phyloP scores from a whole-genome alignment of 2,113 vertebrate genomes.

The Elgaria multicarinata region DNA sequence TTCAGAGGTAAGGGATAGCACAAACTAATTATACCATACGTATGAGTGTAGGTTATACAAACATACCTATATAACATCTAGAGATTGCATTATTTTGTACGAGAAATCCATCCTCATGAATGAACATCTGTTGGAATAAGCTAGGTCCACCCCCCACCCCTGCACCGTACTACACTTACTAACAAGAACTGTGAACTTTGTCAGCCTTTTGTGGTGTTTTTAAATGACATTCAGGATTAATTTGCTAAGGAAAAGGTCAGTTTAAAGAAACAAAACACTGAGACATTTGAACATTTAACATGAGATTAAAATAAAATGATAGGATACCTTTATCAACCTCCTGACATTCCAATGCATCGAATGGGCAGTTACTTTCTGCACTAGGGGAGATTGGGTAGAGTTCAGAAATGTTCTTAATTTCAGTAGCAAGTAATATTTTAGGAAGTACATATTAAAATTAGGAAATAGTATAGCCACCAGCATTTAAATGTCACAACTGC shows the following conservation, averaged over 20 bases:
- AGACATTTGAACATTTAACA: conserved; percentile 30
- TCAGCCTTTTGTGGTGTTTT: conserved; percentile 9
- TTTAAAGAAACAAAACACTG: neutral
- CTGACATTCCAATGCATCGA: conserved; percentile 21
- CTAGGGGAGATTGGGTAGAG: neutral
- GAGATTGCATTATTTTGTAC: conserved; percentile 34
- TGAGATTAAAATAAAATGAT: neutral
- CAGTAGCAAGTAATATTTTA: conserved; percentile 26
- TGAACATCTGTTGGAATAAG: conserved; percentile 56
- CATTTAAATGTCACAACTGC: neutral
- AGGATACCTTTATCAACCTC: neutral
- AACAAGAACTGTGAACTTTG: conserved; percentile 28
- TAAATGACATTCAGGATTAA: neutral
- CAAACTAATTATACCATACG: conserved; percentile 41
- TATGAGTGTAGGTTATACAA: conserved; percentile 4
- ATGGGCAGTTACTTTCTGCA: neutral
- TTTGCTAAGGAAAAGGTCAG: conserved; percentile 10
- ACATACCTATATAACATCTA: neutral
- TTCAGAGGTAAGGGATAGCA: conserved; percentile 56
- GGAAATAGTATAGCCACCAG: neutral
- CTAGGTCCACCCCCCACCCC: conserved; percentile 26
- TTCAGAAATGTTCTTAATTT: conserved; percentile 5
- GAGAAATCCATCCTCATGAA: conserved; percentile 40
- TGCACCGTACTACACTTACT: neutral
- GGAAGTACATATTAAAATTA: conserved; percentile 1